phyloP scores from a whole-genome alignment of 2,797 vertebrate species.

The Sternarchorhynchus goeldii region DNA sequence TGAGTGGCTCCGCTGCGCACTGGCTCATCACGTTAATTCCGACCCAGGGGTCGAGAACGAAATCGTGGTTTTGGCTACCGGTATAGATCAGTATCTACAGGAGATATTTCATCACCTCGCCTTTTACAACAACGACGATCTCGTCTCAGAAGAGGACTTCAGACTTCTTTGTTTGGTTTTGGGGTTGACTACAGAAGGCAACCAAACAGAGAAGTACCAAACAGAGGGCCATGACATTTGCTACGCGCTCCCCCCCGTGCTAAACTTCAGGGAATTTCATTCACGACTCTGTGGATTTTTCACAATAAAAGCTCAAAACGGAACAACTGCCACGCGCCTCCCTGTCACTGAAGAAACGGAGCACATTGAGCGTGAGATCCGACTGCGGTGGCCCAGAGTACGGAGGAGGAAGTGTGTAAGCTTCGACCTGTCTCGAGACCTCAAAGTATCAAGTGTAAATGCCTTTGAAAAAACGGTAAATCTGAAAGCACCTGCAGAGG shows the following conservation, averaged over 20 bases:
- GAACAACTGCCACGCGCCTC: conserved; percentile 55
- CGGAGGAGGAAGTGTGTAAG: conserved; percentile 74
- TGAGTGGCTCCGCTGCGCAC: conserved; percentile 75
- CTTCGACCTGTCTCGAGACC: conserved; percentile 66
- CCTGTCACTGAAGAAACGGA: conserved; percentile 74
- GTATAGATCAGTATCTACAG: conserved; percentile 80
- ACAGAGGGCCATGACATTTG: conserved; percentile 60
- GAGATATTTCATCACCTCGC: conserved; percentile 81
- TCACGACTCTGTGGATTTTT: conserved; percentile 76
- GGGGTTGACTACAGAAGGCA: conserved; percentile 48
- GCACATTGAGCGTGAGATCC: conserved; percentile 76
- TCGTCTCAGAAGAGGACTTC: conserved; percentile 75
- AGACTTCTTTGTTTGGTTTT: conserved; percentile 70
- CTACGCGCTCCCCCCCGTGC: conserved; percentile 59
- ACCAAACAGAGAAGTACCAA: not conserved
- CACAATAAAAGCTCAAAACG: conserved; percentile 46
- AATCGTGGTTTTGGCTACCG: conserved; percentile 77
- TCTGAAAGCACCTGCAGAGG: not conserved
- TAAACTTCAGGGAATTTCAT: conserved; percentile 78
- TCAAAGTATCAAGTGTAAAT: not conserved
- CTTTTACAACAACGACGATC: conserved; percentile 61
- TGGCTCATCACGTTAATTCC: conserved; percentile 72
- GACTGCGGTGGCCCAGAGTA: conserved; percentile 72
- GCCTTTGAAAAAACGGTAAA: conserved; percentile 31
- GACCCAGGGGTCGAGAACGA: conserved; percentile 72